Percentiles rank a stretch among this genome's conserved stretches.
Evolutionary conservation across 1,140 invertebrate genomes (phyloP).

Genomic region (Lepidurus apus): DNA sequence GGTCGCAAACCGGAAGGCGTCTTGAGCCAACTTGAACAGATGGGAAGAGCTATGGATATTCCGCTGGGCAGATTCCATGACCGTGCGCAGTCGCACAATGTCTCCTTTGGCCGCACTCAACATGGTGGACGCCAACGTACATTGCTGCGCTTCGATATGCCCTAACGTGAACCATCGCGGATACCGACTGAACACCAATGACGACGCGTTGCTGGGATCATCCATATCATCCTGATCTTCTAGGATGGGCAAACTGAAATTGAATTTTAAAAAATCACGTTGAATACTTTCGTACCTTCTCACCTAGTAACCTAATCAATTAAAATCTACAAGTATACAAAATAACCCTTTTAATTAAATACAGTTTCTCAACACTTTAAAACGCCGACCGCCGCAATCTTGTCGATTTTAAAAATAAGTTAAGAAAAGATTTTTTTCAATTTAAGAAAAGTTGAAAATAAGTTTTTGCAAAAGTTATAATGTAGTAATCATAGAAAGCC

Average conservation of each 20-base stretch:
- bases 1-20: constrained; percentile 72
- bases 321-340: not conserved
- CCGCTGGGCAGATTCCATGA: constrained; percentile 67
- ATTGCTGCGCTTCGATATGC: constrained; percentile 75
- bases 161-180: constrained; percentile 66
- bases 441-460: not conserved
- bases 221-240: constrained; percentile 65
- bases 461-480: not conserved
- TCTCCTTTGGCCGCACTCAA: constrained; percentile 62
- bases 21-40: constrained; percentile 75
- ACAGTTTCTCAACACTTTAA: no score
- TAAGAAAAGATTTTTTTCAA: not conserved
- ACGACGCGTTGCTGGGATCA: constrained; percentile 45
- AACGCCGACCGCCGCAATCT: no score
- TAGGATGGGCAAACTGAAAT: constrained; percentile 62
- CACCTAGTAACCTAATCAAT: not conserved
- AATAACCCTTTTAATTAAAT: not conserved
- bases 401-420: not conserved
- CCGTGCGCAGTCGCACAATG: constrained; percentile 59
- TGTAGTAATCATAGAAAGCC: not conserved
- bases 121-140: constrained; percentile 69
- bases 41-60: constrained; percentile 77
- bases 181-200: constrained; percentile 53
- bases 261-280: constrained; percentile 32
- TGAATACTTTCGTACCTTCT: not conserved